Conservation (phyloP, 2,888 invertebrate genomes). For the Tinea trinotella region DNA sequence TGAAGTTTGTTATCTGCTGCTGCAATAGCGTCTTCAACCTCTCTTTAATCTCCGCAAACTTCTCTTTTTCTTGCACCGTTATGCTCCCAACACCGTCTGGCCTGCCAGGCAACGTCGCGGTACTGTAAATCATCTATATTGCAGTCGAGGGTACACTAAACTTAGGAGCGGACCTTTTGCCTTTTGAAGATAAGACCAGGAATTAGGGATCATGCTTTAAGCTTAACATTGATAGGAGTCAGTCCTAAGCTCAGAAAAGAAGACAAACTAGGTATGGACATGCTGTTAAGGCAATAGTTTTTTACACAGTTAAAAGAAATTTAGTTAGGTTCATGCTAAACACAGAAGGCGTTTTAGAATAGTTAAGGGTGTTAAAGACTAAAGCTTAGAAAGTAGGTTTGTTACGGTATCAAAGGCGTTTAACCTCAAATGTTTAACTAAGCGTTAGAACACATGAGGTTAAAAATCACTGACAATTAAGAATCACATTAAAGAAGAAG, state of each 20-base stretch:
- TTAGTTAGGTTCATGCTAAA: not conserved
- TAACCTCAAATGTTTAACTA: too few species aligned
- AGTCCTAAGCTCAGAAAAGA: not conserved
- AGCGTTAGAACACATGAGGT: too few species aligned
- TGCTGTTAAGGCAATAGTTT: too few species aligned
- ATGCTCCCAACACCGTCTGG: constrained; percentile 99
- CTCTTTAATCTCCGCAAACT: constrained; percentile 98
- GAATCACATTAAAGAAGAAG: too few species aligned
- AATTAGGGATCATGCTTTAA: constrained; percentile 1
- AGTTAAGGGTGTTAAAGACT: not conserved
- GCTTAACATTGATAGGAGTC: not conserved
- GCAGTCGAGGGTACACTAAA: constrained; percentile 18
- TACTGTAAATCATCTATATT: constrained; percentile 49
- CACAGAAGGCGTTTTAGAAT: not conserved
- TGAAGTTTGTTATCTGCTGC: constrained; percentile 99
- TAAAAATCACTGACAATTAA: too few species aligned
- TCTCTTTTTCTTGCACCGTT: constrained; percentile 97
- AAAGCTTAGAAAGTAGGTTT: not conserved
- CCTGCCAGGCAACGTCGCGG: constrained; percentile 76
- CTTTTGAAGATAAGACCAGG: not conserved
- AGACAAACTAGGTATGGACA: too few species aligned
- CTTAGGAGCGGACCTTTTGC: constrained; percentile 11
- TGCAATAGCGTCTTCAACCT: constrained; percentile 92
- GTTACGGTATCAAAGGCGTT: too few species aligned
- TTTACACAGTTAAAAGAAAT: too few species aligned